Evolutionary conservation across 2,113 vertebrate species (phyloP).

Genomic region (Martes martes): DNA sequence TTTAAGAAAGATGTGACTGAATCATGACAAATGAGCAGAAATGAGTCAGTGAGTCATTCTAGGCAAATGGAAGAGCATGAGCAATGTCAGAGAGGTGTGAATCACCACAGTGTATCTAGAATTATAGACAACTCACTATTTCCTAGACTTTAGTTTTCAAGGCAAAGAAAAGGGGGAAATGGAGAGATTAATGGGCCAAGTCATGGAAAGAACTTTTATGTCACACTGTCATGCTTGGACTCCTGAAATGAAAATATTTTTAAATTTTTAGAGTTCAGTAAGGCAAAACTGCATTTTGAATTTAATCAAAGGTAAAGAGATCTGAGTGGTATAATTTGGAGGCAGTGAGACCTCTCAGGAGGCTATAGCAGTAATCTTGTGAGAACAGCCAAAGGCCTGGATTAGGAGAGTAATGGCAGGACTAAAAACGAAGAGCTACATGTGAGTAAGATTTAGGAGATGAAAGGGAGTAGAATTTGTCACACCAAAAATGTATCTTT

Average conservation of each 20-base stretch:
- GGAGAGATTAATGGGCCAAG: background rate
- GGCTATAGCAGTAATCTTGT: background rate
- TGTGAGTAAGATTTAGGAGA: background rate
- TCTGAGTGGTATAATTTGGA: background rate
- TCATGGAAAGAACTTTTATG: background rate
- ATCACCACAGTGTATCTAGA: background rate
- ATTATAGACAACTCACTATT: background rate
- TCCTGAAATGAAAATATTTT: background rate
- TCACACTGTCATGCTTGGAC: background rate
- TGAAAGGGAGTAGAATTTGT: background rate
- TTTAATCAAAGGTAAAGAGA: background rate
- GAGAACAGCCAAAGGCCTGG: background rate
- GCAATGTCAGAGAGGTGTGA: background rate
- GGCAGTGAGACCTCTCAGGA: background rate
- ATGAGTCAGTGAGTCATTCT: background rate
- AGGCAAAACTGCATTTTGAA: background rate
- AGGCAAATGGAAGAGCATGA: background rate
- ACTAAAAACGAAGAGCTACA: background rate
- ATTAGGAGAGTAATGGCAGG: background rate
- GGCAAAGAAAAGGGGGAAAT: background rate
- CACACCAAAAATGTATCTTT: background rate
- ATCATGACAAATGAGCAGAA: background rate
- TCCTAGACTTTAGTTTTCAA: background rate
- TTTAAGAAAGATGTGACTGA: background rate
- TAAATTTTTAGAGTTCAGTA: background rate